Percentiles rank a stretch among this genome's conserved stretches.
Evolutionary conservation across 1,140 invertebrate species (phyloP).

Genomic region (Vanessa atalanta): DNA sequence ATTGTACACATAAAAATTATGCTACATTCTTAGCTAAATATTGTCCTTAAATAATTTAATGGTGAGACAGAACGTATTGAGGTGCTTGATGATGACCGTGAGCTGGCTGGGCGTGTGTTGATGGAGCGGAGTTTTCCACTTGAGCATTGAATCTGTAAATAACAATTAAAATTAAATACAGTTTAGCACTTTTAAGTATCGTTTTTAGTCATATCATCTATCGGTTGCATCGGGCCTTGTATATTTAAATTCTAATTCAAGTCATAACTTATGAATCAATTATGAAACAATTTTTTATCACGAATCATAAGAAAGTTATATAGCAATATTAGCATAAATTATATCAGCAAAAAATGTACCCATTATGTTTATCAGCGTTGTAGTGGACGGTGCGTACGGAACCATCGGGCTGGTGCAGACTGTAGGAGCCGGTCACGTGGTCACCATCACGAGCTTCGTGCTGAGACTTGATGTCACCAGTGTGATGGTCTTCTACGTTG

Average conservation of each 20-base stretch:
- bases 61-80: conserved; percentile 2
- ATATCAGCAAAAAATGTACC: not conserved
- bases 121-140: conserved; percentile 8
- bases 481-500: conserved; percentile 46
- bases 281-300: too few relatives aligned
- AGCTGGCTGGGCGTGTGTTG: conserved; percentile 3
- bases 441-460: conserved; percentile 32
- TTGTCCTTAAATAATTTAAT: not conserved
- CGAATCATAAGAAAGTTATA: too few relatives aligned
- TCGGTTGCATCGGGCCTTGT: too few relatives aligned
- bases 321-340: too few relatives aligned
- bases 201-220: too few relatives aligned
- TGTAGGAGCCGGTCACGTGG: conserved; percentile 46
- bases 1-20: too few relatives aligned
- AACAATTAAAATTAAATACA: too few relatives aligned
- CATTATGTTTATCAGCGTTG: conserved; percentile 17
- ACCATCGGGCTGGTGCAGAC: conserved; percentile 46
- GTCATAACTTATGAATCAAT: too few relatives aligned
- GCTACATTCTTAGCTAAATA: too few relatives aligned
- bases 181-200: too few relatives aligned
- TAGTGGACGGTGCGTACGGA: conserved; percentile 43
- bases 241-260: too few relatives aligned
- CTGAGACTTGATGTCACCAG: conserved; percentile 44
- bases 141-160: conserved; percentile 24
- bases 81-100: not conserved